Conservation (phyloP, 2,113 vertebrate species). For the Pangasianodon hypophthalmus region DNA sequence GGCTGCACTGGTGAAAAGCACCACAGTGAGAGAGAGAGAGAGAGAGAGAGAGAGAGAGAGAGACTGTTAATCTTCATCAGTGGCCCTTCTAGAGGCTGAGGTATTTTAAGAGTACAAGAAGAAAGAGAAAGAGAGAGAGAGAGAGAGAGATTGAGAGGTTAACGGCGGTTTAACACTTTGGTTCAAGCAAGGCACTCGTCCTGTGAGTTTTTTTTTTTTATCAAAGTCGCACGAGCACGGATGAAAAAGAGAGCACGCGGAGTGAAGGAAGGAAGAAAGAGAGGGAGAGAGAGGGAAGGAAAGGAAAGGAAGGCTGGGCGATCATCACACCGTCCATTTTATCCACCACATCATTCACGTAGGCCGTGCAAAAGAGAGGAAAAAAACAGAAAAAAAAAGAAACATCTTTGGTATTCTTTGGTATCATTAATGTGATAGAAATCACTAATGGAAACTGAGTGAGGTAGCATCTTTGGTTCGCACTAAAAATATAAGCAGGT, state of each 20-base stretch:
- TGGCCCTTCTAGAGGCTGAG: conserved; percentile 99
- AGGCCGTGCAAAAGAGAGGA: conserved; percentile 85
- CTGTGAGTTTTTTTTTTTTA: conserved; percentile 87
- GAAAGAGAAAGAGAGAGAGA: neutral
- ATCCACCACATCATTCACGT: conserved; percentile 81
- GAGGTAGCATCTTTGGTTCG: conserved; percentile 99
- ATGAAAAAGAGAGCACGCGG: conserved; percentile 76
- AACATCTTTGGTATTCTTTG: conserved; percentile 99
- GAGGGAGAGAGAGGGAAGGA: conserved; percentile 56
- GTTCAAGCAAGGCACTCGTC: conserved; percentile 99
- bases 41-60: conserved; percentile 4
- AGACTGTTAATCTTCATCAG: conserved; percentile 85
- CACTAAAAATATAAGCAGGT: conserved; percentile 97
- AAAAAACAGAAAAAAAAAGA: conserved; percentile 80
- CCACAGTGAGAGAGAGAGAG: conserved; percentile 76
- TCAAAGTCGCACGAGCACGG: conserved; percentile 81
- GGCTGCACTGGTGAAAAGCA: conserved; percentile 95
- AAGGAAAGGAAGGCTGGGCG: conserved; percentile 49
- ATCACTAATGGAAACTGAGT: conserved; percentile 98
- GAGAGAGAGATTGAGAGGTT: conserved; percentile 90
- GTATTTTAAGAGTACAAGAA: conserved; percentile 95
- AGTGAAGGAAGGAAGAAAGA: conserved; percentile 62
- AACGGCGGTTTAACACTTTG: conserved; percentile 99
- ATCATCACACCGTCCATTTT: conserved; percentile 75
- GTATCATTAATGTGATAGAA: conserved; percentile 99